phyloP scores from a whole-genome alignment of 2,888 invertebrate species.

The Acrobasis repandana region DNA sequence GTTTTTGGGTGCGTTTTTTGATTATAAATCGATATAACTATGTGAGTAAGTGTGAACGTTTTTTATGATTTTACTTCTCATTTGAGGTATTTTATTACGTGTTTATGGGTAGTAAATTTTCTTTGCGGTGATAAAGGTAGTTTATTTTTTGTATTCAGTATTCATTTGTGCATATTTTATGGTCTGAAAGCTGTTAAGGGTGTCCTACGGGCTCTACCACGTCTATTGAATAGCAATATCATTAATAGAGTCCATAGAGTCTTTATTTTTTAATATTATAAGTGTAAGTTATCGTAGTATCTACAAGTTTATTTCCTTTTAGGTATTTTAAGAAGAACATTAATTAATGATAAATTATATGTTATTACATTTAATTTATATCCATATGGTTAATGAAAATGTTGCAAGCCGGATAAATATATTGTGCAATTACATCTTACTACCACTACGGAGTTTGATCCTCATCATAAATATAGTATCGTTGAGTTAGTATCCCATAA shows the following conservation, averaged over 20 bases:
- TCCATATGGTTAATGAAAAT: too few relatives aligned
- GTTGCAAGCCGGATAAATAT: too few relatives aligned
- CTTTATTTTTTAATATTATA: too few relatives aligned
- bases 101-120: conserved; percentile 7
- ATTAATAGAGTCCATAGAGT: not conserved
- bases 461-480: too few relatives aligned
- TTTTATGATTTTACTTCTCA: conserved; percentile 9
- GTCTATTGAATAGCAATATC: not conserved
- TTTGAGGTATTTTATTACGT: conserved; percentile 3
- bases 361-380: too few relatives aligned
- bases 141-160: not conserved
- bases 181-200: not conserved
- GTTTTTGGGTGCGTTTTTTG: conserved; percentile 43
- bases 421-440: too few relatives aligned
- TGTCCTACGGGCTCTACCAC: not conserved
- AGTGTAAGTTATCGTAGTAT: too few relatives aligned
- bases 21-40: conserved; percentile 48
- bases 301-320: too few relatives aligned
- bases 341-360: too few relatives aligned
- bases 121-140: not conserved
- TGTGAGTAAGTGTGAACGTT: conserved; percentile 26
- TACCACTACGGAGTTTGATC: too few relatives aligned
- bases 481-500: too few relatives aligned
- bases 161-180: not conserved
- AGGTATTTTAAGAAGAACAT: too few relatives aligned